Evolutionary conservation across 2,113 vertebrate species (phyloP).

Genomic region (Smithornis capensis): DNA sequence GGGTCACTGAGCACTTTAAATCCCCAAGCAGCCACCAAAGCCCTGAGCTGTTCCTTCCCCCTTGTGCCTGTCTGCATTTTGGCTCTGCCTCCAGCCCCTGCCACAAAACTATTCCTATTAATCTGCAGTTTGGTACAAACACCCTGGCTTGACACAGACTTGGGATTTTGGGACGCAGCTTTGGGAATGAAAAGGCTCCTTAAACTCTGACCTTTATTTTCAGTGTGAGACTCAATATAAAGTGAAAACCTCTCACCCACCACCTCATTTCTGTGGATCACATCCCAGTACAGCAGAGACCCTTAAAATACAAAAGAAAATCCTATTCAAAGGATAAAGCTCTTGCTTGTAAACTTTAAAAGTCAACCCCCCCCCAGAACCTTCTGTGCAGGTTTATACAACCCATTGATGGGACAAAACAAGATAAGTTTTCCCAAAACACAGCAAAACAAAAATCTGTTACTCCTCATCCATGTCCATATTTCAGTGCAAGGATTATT

Average conservation of each 20-base stretch:
- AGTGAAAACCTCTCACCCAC: constrained; percentile 40
- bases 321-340: not conserved
- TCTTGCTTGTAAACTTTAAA: constrained; percentile 27
- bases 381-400: not conserved
- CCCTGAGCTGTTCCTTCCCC: not conserved
- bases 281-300: not conserved
- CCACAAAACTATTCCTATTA: not conserved
- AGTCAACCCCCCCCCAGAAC: not conserved
- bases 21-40: not conserved
- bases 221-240: constrained; percentile 28
- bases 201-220: constrained; percentile 47
- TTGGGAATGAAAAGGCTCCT: not conserved
- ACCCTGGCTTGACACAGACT: not conserved
- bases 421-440: not conserved
- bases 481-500: not conserved
- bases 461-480: not conserved
- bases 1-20: not conserved
- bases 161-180: not conserved
- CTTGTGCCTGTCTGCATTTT: not conserved
- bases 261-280: not conserved
- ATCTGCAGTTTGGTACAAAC: not conserved
- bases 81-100: not conserved
- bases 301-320: constrained; percentile 39
- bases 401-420: not conserved
- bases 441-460: not conserved